Evolutionary conservation across 2,113 vertebrate genomes (phyloP).

Genomic region (Actenoides hombroni): DNA sequence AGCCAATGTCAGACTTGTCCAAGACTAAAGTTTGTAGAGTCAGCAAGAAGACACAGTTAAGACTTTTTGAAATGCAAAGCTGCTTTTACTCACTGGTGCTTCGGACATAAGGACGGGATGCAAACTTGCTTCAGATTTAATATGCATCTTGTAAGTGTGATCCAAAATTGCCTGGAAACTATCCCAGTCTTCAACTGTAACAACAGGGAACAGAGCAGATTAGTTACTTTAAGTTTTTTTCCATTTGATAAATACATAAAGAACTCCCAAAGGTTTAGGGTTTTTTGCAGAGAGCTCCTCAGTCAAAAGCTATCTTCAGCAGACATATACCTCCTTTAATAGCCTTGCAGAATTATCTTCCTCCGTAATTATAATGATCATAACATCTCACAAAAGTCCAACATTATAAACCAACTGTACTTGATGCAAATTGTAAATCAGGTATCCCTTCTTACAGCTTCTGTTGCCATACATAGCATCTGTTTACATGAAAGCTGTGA

Average conservation of each 20-base stretch:
- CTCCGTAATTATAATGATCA: neutral
- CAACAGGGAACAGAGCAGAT: neutral
- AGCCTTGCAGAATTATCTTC: neutral
- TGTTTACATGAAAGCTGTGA: neutral
- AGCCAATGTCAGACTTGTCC: neutral
- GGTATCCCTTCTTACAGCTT: fast-evolving
- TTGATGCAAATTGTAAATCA: neutral
- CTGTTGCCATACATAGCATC: neutral
- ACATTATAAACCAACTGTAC: neutral
- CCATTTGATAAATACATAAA: neutral
- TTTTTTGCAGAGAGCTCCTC: neutral
- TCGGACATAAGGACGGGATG: slow-evolving; percentile 99
- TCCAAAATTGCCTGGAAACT: slow-evolving; percentile 98
- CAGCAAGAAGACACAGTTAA: neutral
- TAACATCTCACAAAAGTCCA: neutral
- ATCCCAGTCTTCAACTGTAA: slow-evolving; percentile 97
- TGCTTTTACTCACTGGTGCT: slow-evolving; percentile 87
- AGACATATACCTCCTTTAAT: neutral
- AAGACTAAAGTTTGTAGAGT: neutral
- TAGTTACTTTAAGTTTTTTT: neutral
- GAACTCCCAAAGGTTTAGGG: neutral
- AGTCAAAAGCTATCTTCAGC: neutral
- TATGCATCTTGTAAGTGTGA: slow-evolving; percentile 98
- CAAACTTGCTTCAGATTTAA: slow-evolving; percentile 96
- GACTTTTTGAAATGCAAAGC: neutral